A percentile compares a stretch with the other conserved stretches of the same genome.
Evolutionary conservation across 2,797 vertebrate genomes (phyloP).

Genomic region (Melopsittacus undulatus): DNA sequence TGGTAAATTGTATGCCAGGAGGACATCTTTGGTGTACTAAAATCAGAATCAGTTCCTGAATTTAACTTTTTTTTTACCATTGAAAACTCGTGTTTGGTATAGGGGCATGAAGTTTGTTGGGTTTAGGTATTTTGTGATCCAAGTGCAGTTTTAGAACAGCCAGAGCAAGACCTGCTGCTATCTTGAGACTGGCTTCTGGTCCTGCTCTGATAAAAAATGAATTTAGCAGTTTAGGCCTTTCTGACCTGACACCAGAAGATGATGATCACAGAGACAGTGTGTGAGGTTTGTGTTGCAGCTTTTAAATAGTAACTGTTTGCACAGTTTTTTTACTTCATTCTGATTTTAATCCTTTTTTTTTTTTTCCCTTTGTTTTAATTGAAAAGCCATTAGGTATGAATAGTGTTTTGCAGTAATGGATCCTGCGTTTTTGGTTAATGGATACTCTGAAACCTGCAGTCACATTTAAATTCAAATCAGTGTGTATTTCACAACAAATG

Average conservation of each 20-base stretch:
- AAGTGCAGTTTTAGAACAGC: background rate
- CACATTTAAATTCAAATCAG: background rate
- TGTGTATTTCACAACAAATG: background rate
- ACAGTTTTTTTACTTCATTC: background rate
- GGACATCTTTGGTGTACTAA: background rate
- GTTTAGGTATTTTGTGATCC: background rate
- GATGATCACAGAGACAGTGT: background rate
- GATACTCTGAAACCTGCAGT: background rate
- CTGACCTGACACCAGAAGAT: background rate
- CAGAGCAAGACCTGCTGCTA: background rate
- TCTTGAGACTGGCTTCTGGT: background rate
- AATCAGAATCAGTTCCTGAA: background rate
- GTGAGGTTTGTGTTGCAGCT: background rate
- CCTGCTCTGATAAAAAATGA: background rate
- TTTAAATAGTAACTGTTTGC: background rate
- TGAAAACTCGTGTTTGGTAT: background rate
- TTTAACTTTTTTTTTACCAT: background rate
- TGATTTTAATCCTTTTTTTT: background rate
- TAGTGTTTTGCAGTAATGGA: background rate
- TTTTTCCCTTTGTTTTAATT: background rate
- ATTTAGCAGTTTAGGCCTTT: background rate
- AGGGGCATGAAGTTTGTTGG: background rate
- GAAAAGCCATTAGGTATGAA: slow-evolving; percentile 3
- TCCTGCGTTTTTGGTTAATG: background rate
- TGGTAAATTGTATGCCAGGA: background rate